Evolutionary conservation across 64 coral and sea anemone genomes (phyloP), one percentile per base, ranked within the genome.

Genomic region (Porites lutea): DNA sequence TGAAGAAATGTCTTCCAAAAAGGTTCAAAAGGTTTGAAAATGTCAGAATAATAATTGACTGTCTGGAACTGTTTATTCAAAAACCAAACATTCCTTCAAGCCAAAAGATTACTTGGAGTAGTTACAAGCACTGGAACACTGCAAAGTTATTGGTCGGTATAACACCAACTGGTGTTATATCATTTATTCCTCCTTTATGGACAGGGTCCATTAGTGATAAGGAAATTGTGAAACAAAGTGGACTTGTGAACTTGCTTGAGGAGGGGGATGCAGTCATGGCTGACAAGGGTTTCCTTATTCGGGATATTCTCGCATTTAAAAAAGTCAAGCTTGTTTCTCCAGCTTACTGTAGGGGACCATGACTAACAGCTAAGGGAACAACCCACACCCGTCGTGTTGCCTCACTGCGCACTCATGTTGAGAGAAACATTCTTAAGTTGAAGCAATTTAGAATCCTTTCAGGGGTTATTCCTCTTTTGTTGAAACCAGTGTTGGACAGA

Each of bases 251-350:
- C 77, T 19, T 65, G 48, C 74, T 96, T 69, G 87, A 96, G 52
- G 79, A 96, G 72, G 95, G 94, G 43, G 87, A 90, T 96, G 90
- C 91, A 65, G 95, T 96, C 3, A 93, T 93, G 90, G 79, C 86
- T 53, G 90, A 96, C 53, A 96, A 90, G 71, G 95, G 90, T 52
- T 92, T 96, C 89, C 44, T 89, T 11, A 88, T 96, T 70, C 84
- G 86, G 6, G 94, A 96, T 89, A 52, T 96, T n/a, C 79, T 89
- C 48, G 59, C 87, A 62, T 96, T 96, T 14, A 93, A 96, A n/a
- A 93, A 90, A 57, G 47, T 96, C 10, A 21, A 93, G 3, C 91
- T 96, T 19, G 80, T 96, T 43, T 93, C 95, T 48, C 95, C 91
- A 87, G 95, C 95, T 61, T 93, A 86, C 63, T 93, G 95, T 87